phyloP scores from a whole-genome alignment of 2,888 invertebrate genomes.

The Cactoblastis cactorum region DNA sequence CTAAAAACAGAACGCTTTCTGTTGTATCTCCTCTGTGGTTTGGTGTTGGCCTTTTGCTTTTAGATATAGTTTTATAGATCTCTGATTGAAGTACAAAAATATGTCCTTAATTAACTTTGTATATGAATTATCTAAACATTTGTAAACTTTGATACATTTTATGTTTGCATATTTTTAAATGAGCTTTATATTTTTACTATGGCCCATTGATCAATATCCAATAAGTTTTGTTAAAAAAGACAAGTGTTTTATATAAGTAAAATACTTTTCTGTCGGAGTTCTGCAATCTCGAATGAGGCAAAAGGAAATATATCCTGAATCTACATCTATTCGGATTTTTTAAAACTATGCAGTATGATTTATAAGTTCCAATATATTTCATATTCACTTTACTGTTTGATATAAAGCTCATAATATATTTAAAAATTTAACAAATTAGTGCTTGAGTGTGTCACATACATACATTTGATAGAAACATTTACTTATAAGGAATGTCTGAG shows the following conservation, averaged over 20 bases:
- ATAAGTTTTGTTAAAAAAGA: no score
- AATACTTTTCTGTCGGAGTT: no score
- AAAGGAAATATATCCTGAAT: no score
- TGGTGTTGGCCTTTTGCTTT: constrained; percentile 56
- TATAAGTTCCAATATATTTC: no score
- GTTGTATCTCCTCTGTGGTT: constrained; percentile 42
- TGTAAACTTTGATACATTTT: neutral
- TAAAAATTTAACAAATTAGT: neutral
- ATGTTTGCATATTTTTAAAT: neutral
- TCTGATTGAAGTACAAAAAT: neutral
- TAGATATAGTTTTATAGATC: neutral
- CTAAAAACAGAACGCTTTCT: constrained; percentile 23
- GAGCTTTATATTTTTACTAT: neutral
- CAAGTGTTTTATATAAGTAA: no score
- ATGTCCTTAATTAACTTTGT: neutral
- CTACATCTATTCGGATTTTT: no score
- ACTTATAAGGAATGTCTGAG: neutral
- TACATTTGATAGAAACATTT: neutral
- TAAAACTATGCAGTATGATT: no score
- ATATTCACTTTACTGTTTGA: neutral
- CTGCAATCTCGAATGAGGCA: no score
- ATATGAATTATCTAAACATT: neutral
- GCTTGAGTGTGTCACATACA: neutral
- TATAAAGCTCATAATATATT: neutral
- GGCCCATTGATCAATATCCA: no score